Conservation (phyloP, 2,113 vertebrate species). For the Stomatorhinus ivindoensis region DNA sequence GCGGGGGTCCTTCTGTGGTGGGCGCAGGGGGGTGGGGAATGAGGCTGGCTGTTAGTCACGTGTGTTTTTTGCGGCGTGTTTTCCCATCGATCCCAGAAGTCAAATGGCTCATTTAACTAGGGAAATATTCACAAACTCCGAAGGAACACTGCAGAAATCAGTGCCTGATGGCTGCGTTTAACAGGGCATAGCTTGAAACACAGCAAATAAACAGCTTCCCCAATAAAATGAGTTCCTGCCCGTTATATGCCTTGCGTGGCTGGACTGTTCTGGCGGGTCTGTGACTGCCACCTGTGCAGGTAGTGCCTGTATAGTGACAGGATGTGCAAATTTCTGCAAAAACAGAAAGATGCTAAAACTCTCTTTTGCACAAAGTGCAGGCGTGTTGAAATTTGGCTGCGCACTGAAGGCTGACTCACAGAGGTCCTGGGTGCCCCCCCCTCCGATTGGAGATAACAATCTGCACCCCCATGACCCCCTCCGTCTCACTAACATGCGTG, state of each 20-base stretch:
- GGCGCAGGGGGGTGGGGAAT: background rate
- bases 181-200: background rate
- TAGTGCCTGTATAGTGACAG: background rate
- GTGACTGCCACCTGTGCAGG: background rate
- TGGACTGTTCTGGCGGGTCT: background rate
- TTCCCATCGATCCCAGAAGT: conserved; percentile 28
- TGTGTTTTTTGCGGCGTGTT: conserved; percentile 40
- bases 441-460: conserved; percentile 41
- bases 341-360: background rate
- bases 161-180: background rate
- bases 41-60: conserved; percentile 31
- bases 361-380: background rate
- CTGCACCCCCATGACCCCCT: conserved; percentile 36
- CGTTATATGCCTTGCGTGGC: background rate
- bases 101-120: conserved; percentile 11
- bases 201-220: background rate
- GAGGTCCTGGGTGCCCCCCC: conserved; percentile 24
- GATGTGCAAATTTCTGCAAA: background rate
- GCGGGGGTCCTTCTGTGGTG: conserved; percentile 1
- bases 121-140: conserved; percentile 22
- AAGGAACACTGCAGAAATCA: background rate
- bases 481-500: conserved; percentile 28
- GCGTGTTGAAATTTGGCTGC: background rate
- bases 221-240: background rate
- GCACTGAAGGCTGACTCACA: conserved; percentile 51